Base-by-base conservation (phyloP, 1,140 invertebrate species). In the Hermatobates lingyangjiaoensis region DNA sequence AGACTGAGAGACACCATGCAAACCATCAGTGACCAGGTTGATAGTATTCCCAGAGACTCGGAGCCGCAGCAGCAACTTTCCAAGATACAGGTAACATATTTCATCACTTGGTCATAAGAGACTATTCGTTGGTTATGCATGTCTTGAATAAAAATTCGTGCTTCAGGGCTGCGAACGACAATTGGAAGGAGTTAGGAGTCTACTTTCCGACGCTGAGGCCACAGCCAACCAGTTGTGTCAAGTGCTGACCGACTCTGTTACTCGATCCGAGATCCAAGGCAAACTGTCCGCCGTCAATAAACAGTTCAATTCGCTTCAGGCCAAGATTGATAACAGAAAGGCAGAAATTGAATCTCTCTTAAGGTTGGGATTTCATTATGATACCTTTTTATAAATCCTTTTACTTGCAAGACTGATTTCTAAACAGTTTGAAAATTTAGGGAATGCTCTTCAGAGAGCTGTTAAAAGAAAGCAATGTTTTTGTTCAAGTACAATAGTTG, bases 211-310 rank as follows among this genome's bases (percentile, higher is more conserved):
- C 64, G 78, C 87, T 25, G 87, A 92, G 65, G 78, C 83, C 3
- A 77, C 90, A 0, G 89, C 87, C 12, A 80, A 80, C 12, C 80
- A 90, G 30, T 66, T 97, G 0, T 86, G 82, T 60, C 80, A 87
- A 52, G 86, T 91, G 44, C 69, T 94, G n/a, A 87, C 86, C 52
- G 91, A 96, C 67, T 77, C 87, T 3, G 81, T 86, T 0, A 88
- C 87, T 0, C 79, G 85, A 53, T 81, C 82, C 24, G 91, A 97
- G 64, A 88, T 96, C 48, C 85, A 87, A 66, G 79, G 76, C 45
- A 93, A 94, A 64, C 71, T 96, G 21, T 73, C 79, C 0, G 80
- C 81, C 2, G 74, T 89, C 23, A 83, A 79, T n/a, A 74, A 85
- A 44, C 76, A 88, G 61, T 90, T 89, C 61, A 81, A 81, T 58